Base-by-base conservation (phyloP, 2,113 vertebrate genomes). In the Piprites chloris region DNA sequence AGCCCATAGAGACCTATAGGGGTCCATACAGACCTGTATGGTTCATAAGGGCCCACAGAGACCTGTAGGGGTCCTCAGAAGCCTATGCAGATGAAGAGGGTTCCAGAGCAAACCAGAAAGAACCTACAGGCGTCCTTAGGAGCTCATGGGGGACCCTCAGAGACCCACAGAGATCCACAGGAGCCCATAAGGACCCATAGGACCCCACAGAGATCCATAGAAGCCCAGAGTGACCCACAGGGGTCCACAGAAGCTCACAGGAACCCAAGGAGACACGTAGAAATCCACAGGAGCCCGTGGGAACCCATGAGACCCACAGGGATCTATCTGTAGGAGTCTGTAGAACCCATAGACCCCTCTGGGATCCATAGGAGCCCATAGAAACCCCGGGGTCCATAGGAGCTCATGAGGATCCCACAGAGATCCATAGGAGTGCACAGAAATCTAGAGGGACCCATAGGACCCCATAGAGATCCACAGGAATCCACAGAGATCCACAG, bases 131-230 rank as follows among this genome's bases (percentile, higher is more conserved):
- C 26, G 3, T 14, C n/a, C 35, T 3, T 6, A 23, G n/a, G 14
- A 18, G 35, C 16, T 22, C 33, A n/a, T n/a, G 14, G 22, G 22
- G 56, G 21, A 23, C 4, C 21, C 37, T 7, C 0, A 9, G 21
- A 5, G 33, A 7, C 2, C 23, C 16, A 37, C 10, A 27, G 35
- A 37, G 9, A 24, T 27, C 63, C 30, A 17, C 4, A 35, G 23
- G 2, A 7, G 11, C 8, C 41, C 27, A 5, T 0, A n/a, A 19
- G 11, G 12, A 21, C 21, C 37, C 8, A 6, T 12, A 56, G 22
- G 6, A 23, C 12, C 12, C 33, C 32, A 8, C 6, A 72, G 49
- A 11, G 28, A 6, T 10, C 42, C 23, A 3, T 3, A 23, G 39
- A 6, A 9, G 14, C 22, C n/a, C 46, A 46, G 2, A 41, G 17